phyloP scores from a whole-genome alignment of 2,113 vertebrate species.

The Caranx melampygus region DNA sequence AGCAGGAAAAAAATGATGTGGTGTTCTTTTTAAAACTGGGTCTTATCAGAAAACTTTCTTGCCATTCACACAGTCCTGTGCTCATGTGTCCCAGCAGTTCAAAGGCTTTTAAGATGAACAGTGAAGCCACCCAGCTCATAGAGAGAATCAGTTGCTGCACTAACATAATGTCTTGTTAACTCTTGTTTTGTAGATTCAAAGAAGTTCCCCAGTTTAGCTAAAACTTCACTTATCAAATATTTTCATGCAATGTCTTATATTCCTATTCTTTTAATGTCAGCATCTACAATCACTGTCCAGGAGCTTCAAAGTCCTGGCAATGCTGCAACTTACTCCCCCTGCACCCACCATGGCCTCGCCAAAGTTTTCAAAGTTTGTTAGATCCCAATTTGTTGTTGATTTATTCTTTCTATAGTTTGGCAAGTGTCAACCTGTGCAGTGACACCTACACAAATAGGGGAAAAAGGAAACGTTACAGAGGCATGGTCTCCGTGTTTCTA shows the following conservation, averaged over 20 bases:
- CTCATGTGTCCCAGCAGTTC: background rate
- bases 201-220: background rate
- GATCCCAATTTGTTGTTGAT: no score
- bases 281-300: background rate
- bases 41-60: background rate
- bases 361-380: no score
- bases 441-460: background rate
- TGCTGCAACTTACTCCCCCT: no score
- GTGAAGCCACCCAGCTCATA: background rate
- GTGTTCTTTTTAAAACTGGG: background rate
- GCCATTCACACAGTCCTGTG: background rate
- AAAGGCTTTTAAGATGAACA: background rate
- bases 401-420: background rate
- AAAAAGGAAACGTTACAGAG: no score
- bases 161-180: background rate
- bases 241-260: background rate
- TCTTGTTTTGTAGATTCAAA: background rate
- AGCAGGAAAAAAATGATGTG: background rate
- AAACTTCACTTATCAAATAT: background rate
- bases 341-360: no score
- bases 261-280: background rate
- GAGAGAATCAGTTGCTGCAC: background rate
- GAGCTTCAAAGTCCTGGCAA: no score
- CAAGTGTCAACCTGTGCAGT: background rate
- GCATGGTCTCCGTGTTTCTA: background rate